Percentiles rank a stretch among this genome's conserved stretches.
Evolutionary conservation across 2,888 invertebrate genomes (phyloP).

Genomic region (Oscheius sp.): DNA sequence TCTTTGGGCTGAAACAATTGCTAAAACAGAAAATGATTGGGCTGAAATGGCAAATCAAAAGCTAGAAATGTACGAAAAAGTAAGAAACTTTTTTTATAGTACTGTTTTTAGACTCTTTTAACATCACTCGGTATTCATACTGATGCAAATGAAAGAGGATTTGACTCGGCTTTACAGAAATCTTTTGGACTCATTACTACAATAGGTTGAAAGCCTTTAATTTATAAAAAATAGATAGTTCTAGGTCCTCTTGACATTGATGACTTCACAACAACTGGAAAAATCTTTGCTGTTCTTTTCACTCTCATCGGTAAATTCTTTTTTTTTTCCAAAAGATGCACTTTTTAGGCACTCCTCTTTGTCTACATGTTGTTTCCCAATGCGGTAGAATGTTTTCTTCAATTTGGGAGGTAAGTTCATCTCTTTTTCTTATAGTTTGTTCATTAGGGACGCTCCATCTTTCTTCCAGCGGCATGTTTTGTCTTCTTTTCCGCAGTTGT

Average conservation of each 20-base stretch:
- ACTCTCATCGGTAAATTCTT: conserved; percentile 49
- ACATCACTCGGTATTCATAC: conserved; percentile 35
- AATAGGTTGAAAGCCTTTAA: conserved; percentile 43
- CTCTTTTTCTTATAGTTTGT: neutral
- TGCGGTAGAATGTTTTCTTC: conserved; percentile 24
- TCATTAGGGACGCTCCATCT: conserved; percentile 44
- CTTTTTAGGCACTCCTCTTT: conserved; percentile 43
- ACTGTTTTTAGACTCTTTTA: conserved; percentile 35
- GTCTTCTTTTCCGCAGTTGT: conserved; percentile 58
- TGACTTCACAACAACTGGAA: conserved; percentile 54
- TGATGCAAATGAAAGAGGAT: conserved; percentile 41
- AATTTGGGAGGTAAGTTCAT: conserved; percentile 27
- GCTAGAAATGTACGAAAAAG: conserved; percentile 64
- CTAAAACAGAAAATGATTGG: conserved; percentile 66
- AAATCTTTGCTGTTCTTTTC: conserved; percentile 61
- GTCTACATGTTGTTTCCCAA: conserved; percentile 37
- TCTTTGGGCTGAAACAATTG: conserved; percentile 66
- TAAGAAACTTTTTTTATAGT: conserved; percentile 3
- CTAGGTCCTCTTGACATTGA: conserved; percentile 61
- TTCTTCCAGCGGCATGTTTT: conserved; percentile 48
- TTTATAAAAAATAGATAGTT: neutral
- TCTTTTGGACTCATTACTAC: conserved; percentile 62
- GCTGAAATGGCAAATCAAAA: conserved; percentile 65
- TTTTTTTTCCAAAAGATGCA: neutral
- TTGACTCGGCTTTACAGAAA: conserved; percentile 53